Evolutionary conservation across 92 coral and sea anemone genomes (phyloP), one percentile per base, ranked within the genome.

Genomic region (Isaurus tuberculatus): DNA sequence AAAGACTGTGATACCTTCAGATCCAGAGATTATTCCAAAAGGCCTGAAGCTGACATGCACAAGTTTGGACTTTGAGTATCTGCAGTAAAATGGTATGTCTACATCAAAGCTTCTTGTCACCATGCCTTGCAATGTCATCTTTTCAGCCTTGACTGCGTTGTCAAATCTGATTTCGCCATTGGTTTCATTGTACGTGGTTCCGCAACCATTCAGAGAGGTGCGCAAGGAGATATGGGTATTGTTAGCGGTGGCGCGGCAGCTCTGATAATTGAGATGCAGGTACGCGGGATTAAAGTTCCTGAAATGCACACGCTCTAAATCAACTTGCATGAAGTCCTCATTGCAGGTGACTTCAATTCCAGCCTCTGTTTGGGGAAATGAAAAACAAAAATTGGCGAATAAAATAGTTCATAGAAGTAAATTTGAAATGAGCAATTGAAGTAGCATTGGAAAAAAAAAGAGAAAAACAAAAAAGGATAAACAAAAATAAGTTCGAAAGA

Each of bases 151-250:
- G 13, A 88, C 88, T 36, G 67, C 84, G 31, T 88, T 88, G 27
- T 40, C 13, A 82, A 82, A 88, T 11, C 64, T 61, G 40, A 83
- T 44, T 25, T 37, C 58, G 64, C 58, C 85, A 2, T 51, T 17
- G 11, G 84, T 88, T 31, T 88, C 84, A n/a, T 88, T 71, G 64
- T 57, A 57, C 11, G 77, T 84, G 23, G 91, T 88, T 30, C 85
- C 85, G 64, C 91, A 88, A 22, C 72, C 75, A 61, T 88, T 84
- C 10, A 88, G 25, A 6, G 88, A 25, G 49, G 91, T 79, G 25
- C 71, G 66, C 34, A 88, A 87, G 44, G 53, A 58, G 70, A 88
- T 84, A 44, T 42, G 60, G 27, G 57, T 48, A 25, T 86, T 84
- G 37, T 57, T 78, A 2, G 68, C 71, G 2, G 44, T 40, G 36